Conservation (phyloP, 1,140 invertebrate species). For the Cheumatopsyche charites region DNA sequence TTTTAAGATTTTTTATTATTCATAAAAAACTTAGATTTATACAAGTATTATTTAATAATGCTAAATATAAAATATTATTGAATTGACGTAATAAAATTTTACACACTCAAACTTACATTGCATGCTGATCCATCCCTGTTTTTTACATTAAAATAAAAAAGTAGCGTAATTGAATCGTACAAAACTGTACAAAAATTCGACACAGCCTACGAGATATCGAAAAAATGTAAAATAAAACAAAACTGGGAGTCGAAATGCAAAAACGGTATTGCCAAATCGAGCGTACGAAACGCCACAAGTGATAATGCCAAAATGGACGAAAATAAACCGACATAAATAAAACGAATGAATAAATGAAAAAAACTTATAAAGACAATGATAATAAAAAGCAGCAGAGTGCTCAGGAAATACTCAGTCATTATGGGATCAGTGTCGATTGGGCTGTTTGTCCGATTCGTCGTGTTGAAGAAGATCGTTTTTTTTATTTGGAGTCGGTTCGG, state of each 20-base stretch:
- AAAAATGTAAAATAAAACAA: not conserved
- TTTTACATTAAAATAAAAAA: not conserved
- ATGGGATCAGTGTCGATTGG: conserved; percentile 36
- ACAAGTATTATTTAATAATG: no score
- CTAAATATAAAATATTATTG: no score
- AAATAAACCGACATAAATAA: not conserved
- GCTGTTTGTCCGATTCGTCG: conserved; percentile 34
- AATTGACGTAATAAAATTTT: no score
- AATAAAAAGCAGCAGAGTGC: conserved; percentile 11
- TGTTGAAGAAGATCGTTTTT: not conserved
- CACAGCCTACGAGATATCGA: not conserved
- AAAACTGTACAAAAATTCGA: conserved; percentile 17
- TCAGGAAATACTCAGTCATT: conserved; percentile 34
- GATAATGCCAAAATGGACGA: not conserved
- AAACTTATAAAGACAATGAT: not conserved
- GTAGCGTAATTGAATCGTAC: conserved; percentile 11
- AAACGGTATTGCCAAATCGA: conserved; percentile 24
- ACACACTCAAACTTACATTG: no score
- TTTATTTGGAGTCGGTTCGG: not conserved
- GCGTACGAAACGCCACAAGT: not conserved
- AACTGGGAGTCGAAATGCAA: not conserved
- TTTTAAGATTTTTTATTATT: no score
- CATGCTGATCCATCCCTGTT: no score
- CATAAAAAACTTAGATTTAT: no score
- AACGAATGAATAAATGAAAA: not conserved